These are phyloP conservation scores for Sepiola atlantica DNA, from an alignment of 2,888 invertebrate genomes.

Conservation along the genomic window DNA sequence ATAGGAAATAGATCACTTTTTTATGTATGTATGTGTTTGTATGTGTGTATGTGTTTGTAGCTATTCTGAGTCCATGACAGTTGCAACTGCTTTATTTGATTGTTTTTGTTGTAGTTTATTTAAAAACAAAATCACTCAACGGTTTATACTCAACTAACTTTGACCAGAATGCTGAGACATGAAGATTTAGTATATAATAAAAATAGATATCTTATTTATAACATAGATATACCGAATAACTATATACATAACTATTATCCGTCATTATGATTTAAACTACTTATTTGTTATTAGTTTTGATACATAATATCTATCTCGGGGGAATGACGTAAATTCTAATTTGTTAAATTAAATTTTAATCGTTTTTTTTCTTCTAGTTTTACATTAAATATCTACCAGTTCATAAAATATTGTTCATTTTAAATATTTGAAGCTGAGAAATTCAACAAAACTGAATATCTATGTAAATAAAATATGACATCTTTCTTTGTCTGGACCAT, in stretches of 20 bases:
- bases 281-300: background rate
- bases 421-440: background rate
- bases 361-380: background rate
- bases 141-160: background rate
- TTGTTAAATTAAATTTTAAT: background rate
- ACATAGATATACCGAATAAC: background rate
- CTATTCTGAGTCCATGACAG: slow-evolving; percentile 32
- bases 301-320: background rate
- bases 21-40: background rate
- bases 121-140: slow-evolving; percentile 32
- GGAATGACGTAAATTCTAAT: background rate
- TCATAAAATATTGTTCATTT: background rate
- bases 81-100: slow-evolving; percentile 24
- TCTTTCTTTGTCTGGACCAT: background rate
- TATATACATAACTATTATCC: background rate
- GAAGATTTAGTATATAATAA: background rate
- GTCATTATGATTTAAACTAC: background rate
- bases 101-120: background rate
- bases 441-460: background rate
- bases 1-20: slow-evolving; percentile 32
- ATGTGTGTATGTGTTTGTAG: background rate
- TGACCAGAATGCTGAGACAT: background rate
- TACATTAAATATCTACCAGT: background rate
- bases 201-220: background rate
- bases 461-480: background rate